phyloP scores from a whole-genome alignment of 1,140 invertebrate species.

The fruit fly (Drosophila melanogaster) region DNA sequence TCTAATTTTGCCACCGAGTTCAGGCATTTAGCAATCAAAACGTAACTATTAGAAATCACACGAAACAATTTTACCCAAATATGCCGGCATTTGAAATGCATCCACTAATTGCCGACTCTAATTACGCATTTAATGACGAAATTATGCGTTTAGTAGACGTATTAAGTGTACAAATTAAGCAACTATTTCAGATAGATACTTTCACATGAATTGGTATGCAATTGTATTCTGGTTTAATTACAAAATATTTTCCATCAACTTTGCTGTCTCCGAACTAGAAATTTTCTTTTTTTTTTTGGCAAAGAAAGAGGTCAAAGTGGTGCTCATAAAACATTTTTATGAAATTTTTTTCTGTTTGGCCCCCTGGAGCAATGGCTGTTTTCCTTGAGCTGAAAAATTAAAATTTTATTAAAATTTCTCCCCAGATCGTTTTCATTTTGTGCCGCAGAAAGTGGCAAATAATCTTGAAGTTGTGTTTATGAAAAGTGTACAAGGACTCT shows the following conservation, averaged over 20 bases:
- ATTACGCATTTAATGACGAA: not conserved
- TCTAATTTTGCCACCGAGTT: not conserved
- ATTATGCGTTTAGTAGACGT: not conserved
- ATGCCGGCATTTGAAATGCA: slow-evolving; percentile 6
- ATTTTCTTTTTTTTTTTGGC: not conserved
- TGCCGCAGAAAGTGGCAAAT: slow-evolving; percentile 17
- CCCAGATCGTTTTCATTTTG: slow-evolving; percentile 15
- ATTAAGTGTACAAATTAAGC: not conserved
- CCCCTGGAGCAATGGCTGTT: slow-evolving; percentile 4
- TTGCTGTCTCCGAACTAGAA: not conserved
- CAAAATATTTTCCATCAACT: not conserved
- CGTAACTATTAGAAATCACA: slow-evolving; percentile 2
- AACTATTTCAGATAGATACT: too few species aligned
- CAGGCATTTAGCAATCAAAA: slow-evolving; percentile 1
- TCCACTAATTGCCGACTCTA: not conserved
- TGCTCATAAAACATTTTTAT: not conserved
- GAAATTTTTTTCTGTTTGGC: not conserved
- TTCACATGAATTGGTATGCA: too few species aligned
- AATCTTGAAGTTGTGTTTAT: slow-evolving; percentile 20
- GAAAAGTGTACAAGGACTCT: slow-evolving; percentile 11
- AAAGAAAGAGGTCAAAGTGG: not conserved
- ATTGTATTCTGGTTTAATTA: not conserved
- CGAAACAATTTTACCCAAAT: not conserved
- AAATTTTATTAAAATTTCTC: slow-evolving; percentile 21
- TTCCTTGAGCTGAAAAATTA: slow-evolving; percentile 3